Evolutionary conservation across 2,113 vertebrate genomes (phyloP), one percentile per base, ranked within the genome.

Genomic region (Ctenodactylus gundi): DNA sequence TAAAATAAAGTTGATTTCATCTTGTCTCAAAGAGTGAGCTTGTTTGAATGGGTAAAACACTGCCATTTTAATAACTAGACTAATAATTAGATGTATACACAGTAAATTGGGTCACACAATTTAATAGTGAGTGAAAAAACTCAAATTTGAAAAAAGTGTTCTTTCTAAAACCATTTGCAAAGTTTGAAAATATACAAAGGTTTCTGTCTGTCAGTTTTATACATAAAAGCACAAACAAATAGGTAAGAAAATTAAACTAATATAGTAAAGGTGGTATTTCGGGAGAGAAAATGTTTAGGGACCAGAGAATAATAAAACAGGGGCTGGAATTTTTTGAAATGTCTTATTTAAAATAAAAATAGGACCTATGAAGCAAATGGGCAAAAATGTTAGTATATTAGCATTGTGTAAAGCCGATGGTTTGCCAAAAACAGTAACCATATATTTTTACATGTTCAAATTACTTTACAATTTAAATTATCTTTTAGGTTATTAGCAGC

Each of bases 381-480:
- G 14, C 58, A n/a, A 75, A 91, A 46, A 70, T 34, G 8, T 34
- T n/a, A 55, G 34, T 14, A 6, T 36, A 15, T 62, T 36, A 46
- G 13, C 44, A n/a, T 46, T 51, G 23, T 65, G 65, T 55, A 62
- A 15, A 75, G 51, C 5, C 6, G 13, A 44, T 3, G 9, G 34
- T 12, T 68, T 36, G 11, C 64, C 89, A 8, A 78, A 31, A 62
- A 46, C 18, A 10, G 39, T 57, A 58, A 58, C 8, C 7, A 13
- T 31, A 17, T 58, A 17, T 41, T 93, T 53, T 92, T 70, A 72
- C 25, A n/a, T 20, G 31, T 84, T 53, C 29, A 60, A 44, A 55
- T 94, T 17, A 67, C 70, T 77, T 81, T 60, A 31, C 85, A 81
- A 95, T 81, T 89, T 39, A 49, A 58, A 34, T 25, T 25, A 49